Evolutionary conservation across 1,140 invertebrate genomes (phyloP), one percentile per base, ranked within the genome.

Genomic region (Drosophila dunni): DNA sequence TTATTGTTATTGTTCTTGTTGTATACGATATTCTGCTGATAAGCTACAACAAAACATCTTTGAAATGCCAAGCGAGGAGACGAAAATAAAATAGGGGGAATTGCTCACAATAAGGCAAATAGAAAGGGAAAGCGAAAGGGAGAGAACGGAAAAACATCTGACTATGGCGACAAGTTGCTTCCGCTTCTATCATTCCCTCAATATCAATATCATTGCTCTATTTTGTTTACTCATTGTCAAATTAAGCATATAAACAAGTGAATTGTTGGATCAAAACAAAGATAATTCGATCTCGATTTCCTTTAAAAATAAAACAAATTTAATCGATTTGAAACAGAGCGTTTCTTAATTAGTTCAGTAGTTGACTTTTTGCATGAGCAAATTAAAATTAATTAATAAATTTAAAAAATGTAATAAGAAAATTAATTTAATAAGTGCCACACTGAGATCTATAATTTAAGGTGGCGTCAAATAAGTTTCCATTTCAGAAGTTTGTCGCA

Each of bases 11-110:
- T 42, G 38, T 34, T 42, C 15, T 15, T n/a, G 7, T 17, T 45
- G 24, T 46, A n/a, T 42, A 13, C 10, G 36, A 17, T n/a, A 20
- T 24, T 29, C 15, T 48, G 1, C 13, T 61, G 56, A 71, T 71
- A 71, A 65, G 53, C 61, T 10, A 57, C 17, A 64, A 13, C 7
- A 48, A 40, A 71, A 63, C 50, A 63, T 38, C 42, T 61, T 60
- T 17, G 40, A 70, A 66, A 64, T 42, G 29, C 24, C 42, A 48
- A 7, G 9, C 33, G 38, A 38, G 20, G 38, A 33, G 56, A 2
- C 38, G 42, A 11, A 17, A 29, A 34, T 29, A 29, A 29, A 29
- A 29, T 29, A 10, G 38, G 4, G 40, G 46, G 29, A 36, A 24
- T 7, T 9, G 10, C 33, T 15, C 29, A 29, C 24, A 29, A 29